A percentile compares a stretch with the other conserved stretches of the same genome.
Conservation (phyloP, 1,140 invertebrate genomes). For the Coboldia fuscipes region DNA sequence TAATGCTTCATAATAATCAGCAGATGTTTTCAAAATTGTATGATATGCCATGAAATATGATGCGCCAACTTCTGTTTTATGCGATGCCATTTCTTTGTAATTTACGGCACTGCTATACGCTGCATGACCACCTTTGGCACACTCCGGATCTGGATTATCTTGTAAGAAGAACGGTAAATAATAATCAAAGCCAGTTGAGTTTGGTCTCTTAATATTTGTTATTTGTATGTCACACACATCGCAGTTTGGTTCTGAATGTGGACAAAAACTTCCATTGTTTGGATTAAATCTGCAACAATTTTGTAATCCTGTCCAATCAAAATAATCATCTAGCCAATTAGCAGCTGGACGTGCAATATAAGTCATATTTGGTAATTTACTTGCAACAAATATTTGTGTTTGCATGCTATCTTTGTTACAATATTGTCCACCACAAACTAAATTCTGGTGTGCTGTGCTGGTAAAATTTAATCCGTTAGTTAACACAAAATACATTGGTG, state of each 20-base stretch:
- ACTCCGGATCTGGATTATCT: conserved; percentile 66
- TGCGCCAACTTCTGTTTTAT: conserved; percentile 30
- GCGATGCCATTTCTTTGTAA: conserved; percentile 23
- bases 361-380: conserved; percentile 42
- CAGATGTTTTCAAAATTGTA: conserved; percentile 73
- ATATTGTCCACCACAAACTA: conserved; percentile 59
- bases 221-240: conserved; percentile 9
- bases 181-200: conserved; percentile 41
- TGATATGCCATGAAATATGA: conserved; percentile 94
- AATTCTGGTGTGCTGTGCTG: conserved; percentile 47
- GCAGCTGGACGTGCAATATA: conserved; percentile 74
- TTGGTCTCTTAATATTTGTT: conserved; percentile 27
- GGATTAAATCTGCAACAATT: conserved; percentile 38
- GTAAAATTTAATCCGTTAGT: conserved; percentile 66
- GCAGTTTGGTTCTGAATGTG: conserved; percentile 24
- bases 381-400: conserved; percentile 60
- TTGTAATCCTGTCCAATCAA: conserved; percentile 53
- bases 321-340: conserved; percentile 94
- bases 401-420: conserved; percentile 65
- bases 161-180: conserved; percentile 75
- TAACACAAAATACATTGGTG: conserved; percentile 92
- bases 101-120: conserved; percentile 53
- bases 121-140: conserved; percentile 74
- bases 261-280: conserved; percentile 41
- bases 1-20: conserved; percentile 82